Base-by-base conservation (phyloP, 1,140 invertebrate species). In the Drosophila repleta region DNA sequence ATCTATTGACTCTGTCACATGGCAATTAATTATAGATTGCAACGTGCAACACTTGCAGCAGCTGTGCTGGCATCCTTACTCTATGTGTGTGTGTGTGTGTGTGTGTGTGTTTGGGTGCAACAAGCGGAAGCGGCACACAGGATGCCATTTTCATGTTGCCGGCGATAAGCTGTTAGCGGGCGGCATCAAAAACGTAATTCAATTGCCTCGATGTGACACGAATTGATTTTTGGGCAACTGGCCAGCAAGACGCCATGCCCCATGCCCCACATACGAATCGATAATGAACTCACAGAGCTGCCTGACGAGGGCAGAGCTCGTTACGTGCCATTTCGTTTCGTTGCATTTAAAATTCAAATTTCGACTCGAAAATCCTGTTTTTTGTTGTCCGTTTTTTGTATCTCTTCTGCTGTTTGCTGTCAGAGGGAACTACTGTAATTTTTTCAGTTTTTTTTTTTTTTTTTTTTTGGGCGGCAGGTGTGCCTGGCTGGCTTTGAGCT, bases 121-220 rank as follows among this genome's bases (percentile, higher is more conserved):
- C 60, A 58, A 75, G 66, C 81, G 81, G 81, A 85, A 85, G 64
- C 66, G 43, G 21, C 49, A 52, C 10, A 80, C 81, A 85, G 82
- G 82, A 85, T 85, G 82, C 63, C 78, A 74, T 74, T 76, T 74
- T 60, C 62, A 74, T 74, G 39, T 41, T 18, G 37, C 45, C 41
- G 48, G 63, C 68, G 81, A 85, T 87, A 81, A 85, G 81, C 65
- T 60, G 20, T 21, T 26, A 39, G 56, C 24, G 35, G 35, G 56
- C 24, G 35, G 35, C 20, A 52, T 26, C 41, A 66, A 70, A 35
- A 61, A 46, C 45, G 53, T 77, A 84, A 81, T 84, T 87, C 62
- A 81, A 87, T 85, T 81, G 82, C 66, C 63, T 24, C 20, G 53
- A 74, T 88, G 83, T 82, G 82, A 87, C 82, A 82, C 79, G 83